phyloP scores from a whole-genome alignment of 2,113 vertebrate species.

The Equus przewalskii region DNA sequence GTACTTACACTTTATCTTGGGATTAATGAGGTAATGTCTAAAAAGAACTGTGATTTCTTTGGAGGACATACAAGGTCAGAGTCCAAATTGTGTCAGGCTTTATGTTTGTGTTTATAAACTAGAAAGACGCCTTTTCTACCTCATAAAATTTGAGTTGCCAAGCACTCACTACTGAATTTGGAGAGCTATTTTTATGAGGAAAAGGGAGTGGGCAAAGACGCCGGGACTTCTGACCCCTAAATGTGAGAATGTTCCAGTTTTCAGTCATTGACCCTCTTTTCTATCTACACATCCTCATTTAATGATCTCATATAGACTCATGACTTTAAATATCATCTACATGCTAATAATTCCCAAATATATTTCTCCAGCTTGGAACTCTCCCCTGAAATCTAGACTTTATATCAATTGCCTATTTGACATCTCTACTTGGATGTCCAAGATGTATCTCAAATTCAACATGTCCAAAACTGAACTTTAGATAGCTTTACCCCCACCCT shows the following conservation, averaged over 20 bases:
- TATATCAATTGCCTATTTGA: not conserved
- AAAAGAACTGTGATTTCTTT: conserved; percentile 61
- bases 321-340: not conserved
- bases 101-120: conserved; percentile 30
- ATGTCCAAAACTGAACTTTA: not conserved
- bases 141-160: not conserved
- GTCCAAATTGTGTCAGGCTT: not conserved
- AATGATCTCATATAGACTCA: conserved; percentile 13
- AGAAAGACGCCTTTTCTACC: not conserved
- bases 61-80: conserved; percentile 54
- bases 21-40: conserved; percentile 78
- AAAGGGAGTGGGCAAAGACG: not conserved
- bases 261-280: not conserved
- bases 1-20: conserved; percentile 28
- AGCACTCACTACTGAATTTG: not conserved
- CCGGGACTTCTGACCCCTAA: not conserved
- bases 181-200: not conserved
- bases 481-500: not conserved
- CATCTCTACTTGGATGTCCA: not conserved
- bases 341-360: not conserved
- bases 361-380: not conserved
- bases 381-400: not conserved
- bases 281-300: not conserved
- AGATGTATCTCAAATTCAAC: conserved; percentile 24
- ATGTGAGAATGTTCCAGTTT: not conserved